Evolutionary conservation across 2,888 invertebrate species (phyloP).

Genomic region (Selenia dentaria): DNA sequence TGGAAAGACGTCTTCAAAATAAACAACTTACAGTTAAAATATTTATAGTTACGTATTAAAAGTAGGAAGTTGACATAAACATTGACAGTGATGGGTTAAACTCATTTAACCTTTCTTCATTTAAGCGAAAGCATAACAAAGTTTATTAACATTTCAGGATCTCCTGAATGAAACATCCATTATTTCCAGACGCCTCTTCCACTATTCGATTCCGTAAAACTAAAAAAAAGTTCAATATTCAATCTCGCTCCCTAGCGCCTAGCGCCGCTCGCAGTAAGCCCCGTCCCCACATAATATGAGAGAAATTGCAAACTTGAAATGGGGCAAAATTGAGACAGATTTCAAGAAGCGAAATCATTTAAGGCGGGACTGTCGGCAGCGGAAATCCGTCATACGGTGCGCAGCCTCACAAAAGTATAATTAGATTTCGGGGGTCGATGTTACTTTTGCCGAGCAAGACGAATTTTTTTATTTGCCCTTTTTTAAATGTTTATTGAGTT

Average conservation of each 20-base stretch:
- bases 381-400: constrained; percentile 61
- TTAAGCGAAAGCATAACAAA: background rate
- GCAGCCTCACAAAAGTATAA: constrained; percentile 44
- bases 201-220: constrained; percentile 11
- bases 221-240: constrained; percentile 28
- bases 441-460: constrained; percentile 34
- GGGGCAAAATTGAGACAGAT: constrained; percentile 64
- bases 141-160: too few species aligned
- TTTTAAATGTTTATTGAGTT: constrained; percentile 31
- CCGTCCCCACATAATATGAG: constrained; percentile 47
- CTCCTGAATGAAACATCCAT: constrained; percentile 9
- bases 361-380: constrained; percentile 47
- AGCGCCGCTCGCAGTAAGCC: constrained; percentile 18
- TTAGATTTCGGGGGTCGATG: constrained; percentile 47
- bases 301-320: constrained; percentile 60
- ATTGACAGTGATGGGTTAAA: too few species aligned
- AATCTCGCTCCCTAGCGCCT: constrained; percentile 16
- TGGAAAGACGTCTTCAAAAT: too few species aligned
- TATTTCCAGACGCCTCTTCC: constrained; percentile 12
- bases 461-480: constrained; percentile 33
- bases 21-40: too few species aligned
- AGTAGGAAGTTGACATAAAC: too few species aligned
- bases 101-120: constrained; percentile 1
- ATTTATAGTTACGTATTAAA: too few species aligned
- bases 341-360: constrained; percentile 64